Conservation (phyloP, 2,113 vertebrate species). For the Lanius ludovicianus region DNA sequence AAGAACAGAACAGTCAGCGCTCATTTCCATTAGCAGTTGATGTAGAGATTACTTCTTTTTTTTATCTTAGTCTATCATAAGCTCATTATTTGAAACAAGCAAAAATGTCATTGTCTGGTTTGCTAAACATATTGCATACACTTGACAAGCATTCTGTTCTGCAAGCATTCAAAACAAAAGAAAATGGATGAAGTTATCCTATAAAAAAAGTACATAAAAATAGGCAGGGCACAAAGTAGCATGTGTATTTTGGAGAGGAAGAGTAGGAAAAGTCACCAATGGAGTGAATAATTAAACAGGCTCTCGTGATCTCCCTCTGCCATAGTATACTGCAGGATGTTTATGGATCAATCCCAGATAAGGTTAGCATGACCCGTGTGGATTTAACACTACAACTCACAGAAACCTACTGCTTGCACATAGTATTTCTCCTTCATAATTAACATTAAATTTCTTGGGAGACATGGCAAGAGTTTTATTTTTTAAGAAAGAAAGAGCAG, state of each 20-base stretch:
- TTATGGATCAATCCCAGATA: background rate
- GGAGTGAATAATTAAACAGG: background rate
- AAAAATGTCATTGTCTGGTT: background rate
- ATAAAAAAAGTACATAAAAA: background rate
- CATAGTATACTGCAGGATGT: background rate
- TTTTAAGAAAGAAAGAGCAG: background rate
- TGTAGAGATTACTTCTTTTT: background rate
- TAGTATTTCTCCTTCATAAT: background rate
- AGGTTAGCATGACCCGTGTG: background rate
- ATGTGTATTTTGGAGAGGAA: background rate
- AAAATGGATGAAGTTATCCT: accelerated
- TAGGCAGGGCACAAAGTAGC: background rate
- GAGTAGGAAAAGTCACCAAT: background rate
- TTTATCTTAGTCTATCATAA: background rate
- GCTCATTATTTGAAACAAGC: background rate
- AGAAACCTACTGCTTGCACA: background rate
- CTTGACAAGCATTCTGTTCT: background rate
- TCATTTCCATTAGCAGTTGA: background rate
- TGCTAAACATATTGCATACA: background rate
- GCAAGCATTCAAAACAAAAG: background rate
- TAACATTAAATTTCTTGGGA: background rate
- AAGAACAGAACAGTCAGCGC: background rate
- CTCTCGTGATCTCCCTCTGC: background rate
- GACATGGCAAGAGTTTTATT: background rate
- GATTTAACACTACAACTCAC: background rate